These are phyloP conservation scores for Alfaro cultratus DNA, from an alignment of 2,797 vertebrate species.

Conservation along the genomic window DNA sequence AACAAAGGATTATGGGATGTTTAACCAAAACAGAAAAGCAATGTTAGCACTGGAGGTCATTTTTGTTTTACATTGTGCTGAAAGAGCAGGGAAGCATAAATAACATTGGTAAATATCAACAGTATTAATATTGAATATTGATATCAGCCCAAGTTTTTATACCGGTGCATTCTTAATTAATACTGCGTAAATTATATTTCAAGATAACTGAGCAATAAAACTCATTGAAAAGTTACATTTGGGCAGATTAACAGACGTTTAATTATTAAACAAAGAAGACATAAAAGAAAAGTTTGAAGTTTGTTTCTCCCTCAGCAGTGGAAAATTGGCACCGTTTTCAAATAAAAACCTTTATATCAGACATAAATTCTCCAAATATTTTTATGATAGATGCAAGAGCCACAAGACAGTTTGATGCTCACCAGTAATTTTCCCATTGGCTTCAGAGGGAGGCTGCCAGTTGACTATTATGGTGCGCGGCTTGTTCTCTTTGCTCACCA, in stretches of 20 bases:
- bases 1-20: background rate
- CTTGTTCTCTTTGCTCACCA: conserved; percentile 98
- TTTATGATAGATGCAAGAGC: background rate
- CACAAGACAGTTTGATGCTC: conserved; percentile 24
- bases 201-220: background rate
- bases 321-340: background rate
- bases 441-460: conserved; percentile 98
- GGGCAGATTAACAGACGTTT: background rate
- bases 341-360: background rate
- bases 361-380: background rate
- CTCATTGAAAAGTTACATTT: background rate
- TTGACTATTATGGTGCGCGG: conserved; percentile 97
- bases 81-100: background rate
- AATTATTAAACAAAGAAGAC: background rate
- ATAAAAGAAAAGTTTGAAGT: background rate
- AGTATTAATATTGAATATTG: no score
- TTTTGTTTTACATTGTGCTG: background rate
- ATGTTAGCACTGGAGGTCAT: background rate
- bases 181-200: background rate
- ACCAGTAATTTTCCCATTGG: conserved; percentile 99
- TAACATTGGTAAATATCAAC: no score
- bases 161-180: no score
- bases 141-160: background rate
- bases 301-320: background rate
- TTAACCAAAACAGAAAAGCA: background rate